Conservation (phyloP, 53 echinoderm and acorn worm genomes). For the Actinopyga echinites region DNA sequence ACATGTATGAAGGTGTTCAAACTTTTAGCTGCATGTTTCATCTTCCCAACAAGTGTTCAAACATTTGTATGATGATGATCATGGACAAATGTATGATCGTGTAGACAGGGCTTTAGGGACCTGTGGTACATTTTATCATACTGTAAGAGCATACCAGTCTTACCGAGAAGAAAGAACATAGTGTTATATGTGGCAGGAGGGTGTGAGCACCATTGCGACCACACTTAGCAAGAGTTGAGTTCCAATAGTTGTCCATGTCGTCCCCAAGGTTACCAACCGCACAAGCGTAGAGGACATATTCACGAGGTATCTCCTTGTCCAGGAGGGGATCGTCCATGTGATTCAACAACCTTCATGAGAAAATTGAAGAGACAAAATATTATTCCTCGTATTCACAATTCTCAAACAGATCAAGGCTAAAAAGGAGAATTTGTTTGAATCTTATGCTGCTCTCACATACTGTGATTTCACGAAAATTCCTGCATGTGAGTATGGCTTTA, state of each 20-base stretch:
- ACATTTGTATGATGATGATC: too few relatives aligned
- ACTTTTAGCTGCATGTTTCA: too few relatives aligned
- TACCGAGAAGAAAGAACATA: slow-evolving; percentile 91
- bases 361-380: too few relatives aligned
- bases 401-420: too few relatives aligned
- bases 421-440: neutral
- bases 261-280: slow-evolving; percentile 88
- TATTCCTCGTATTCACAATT: too few relatives aligned
- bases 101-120: too few relatives aligned
- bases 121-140: too few relatives aligned
- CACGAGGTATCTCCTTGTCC: slow-evolving; percentile 75
- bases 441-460: neutral
- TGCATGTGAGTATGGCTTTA: too few relatives aligned
- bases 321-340: slow-evolving; percentile 88
- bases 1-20: too few relatives aligned
- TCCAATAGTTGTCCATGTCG: slow-evolving; percentile 92
- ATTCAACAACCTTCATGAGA: slow-evolving; percentile 72
- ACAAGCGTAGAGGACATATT: slow-evolving; percentile 95
- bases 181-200: slow-evolving; percentile 89
- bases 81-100: too few relatives aligned
- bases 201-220: slow-evolving; percentile 95
- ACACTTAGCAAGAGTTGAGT: slow-evolving; percentile 78
- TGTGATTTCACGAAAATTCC: too few relatives aligned
- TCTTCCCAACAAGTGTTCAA: too few relatives aligned
- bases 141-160: slow-evolving; percentile 16